phyloP scores from a whole-genome alignment of 2,797 vertebrate species.

The Sebastes steindachneri region DNA sequence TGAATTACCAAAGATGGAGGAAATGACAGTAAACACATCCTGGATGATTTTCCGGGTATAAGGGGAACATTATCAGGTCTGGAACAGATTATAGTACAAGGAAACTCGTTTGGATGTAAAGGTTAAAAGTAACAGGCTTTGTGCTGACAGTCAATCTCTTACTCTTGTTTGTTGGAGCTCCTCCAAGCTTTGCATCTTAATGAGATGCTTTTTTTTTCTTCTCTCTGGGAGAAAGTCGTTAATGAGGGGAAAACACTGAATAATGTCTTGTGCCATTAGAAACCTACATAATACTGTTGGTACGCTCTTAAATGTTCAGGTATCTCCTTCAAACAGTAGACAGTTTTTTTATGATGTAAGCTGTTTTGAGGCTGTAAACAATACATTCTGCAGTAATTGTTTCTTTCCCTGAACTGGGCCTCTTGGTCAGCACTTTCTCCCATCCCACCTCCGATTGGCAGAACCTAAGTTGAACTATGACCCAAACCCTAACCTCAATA shows the following conservation, averaged over 20 bases:
- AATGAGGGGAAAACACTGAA: conserved; percentile 41
- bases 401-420: conserved; percentile 21
- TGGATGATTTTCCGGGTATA: conserved; percentile 57
- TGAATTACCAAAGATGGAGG: conserved; percentile 54
- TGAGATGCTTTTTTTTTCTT: conserved; percentile 9
- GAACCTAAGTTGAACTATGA: conserved; percentile 28
- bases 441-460: conserved; percentile 15
- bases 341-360: neutral
- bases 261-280: conserved; percentile 2
- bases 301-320: neutral
- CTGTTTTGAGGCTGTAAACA: conserved; percentile 14
- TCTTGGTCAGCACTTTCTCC: conserved; percentile 21
- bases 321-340: neutral
- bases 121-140: conserved; percentile 50
- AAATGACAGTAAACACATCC: conserved; percentile 69
- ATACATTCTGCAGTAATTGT: conserved; percentile 47
- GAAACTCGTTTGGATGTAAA: conserved; percentile 55
- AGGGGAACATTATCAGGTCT: conserved; percentile 47
- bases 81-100: conserved; percentile 41
- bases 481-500: conserved; percentile 40
- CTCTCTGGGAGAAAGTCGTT: conserved; percentile 36
- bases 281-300: neutral
- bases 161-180: conserved; percentile 40
- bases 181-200: conserved; percentile 51
- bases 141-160: conserved; percentile 45